Conservation (phyloP, 92 coral and sea anemone genomes). For the Porites rus region DNA sequence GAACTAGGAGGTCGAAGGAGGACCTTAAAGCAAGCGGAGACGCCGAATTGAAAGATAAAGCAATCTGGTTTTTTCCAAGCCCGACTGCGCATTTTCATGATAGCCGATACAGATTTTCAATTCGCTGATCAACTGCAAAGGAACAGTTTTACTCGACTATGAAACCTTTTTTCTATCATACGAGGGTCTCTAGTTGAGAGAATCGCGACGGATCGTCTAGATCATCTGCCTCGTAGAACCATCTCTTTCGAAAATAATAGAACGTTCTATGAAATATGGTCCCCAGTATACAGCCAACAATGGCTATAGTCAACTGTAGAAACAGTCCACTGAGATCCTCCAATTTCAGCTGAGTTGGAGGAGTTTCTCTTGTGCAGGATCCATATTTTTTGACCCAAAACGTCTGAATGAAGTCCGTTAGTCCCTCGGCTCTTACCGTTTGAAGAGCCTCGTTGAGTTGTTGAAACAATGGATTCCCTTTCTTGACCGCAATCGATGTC, state of each 20-base stretch:
- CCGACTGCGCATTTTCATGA: no score
- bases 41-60: no score
- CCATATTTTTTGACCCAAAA: conserved; percentile 80
- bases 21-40: no score
- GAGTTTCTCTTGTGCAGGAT: conserved; percentile 69
- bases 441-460: conserved; percentile 68
- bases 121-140: no score
- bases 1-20: no score
- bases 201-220: neutral
- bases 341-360: conserved; percentile 75
- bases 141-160: no score
- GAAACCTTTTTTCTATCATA: neutral
- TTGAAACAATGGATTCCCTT: conserved; percentile 79
- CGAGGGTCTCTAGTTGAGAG: conserved; percentile 36
- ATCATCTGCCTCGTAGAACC: neutral
- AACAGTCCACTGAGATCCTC: conserved; percentile 88
- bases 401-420: conserved; percentile 83
- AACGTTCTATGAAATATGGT: conserved; percentile 47
- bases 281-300: conserved; percentile 73
- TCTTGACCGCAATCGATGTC: conserved; percentile 78
- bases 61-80: no score
- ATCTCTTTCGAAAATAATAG: neutral
- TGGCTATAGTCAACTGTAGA: conserved; percentile 82
- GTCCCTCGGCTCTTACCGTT: conserved; percentile 72
- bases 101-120: no score